Percentiles rank a stretch among this genome's conserved stretches.
Conservation (phyloP, 2,113 vertebrate species). For the Saguinus midas region DNA sequence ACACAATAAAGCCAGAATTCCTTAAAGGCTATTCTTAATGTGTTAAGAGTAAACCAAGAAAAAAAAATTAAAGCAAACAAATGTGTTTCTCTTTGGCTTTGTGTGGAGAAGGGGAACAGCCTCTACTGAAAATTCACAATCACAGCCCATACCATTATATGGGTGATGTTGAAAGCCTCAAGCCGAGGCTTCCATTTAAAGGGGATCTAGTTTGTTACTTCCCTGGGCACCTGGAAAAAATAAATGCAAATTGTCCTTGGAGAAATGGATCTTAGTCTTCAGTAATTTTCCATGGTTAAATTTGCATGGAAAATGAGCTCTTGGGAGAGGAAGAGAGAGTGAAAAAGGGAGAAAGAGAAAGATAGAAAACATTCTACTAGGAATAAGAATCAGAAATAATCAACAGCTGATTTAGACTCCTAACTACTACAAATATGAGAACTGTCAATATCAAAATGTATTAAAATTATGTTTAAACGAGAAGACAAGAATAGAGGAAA, state of each 20-base stretch:
- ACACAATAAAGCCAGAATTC: not conserved
- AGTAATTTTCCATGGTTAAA: not conserved
- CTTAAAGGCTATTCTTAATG: not conserved
- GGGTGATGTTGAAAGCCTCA: not conserved
- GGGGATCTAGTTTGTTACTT: not conserved
- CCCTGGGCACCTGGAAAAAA: not conserved
- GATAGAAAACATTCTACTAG: not conserved
- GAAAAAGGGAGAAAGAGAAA: not conserved
- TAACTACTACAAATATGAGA: not conserved
- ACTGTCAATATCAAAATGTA: not conserved
- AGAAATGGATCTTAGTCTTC: not conserved
- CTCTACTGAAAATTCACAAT: not conserved
- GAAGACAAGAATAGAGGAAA: too few relatives aligned
- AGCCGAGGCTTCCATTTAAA: not conserved
- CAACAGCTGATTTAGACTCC: not conserved
- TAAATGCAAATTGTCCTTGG: not conserved
- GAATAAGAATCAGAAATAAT: not conserved
- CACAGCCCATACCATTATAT: not conserved
- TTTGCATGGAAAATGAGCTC: not conserved
- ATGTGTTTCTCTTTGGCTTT: not conserved
- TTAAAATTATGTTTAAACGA: not conserved
- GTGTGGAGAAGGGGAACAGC: not conserved
- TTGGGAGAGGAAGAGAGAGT: not conserved
- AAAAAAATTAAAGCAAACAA: not conserved
- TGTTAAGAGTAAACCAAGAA: not conserved